phyloP scores from a whole-genome alignment of 2,888 invertebrate genomes.

The Brachyptera risi region DNA sequence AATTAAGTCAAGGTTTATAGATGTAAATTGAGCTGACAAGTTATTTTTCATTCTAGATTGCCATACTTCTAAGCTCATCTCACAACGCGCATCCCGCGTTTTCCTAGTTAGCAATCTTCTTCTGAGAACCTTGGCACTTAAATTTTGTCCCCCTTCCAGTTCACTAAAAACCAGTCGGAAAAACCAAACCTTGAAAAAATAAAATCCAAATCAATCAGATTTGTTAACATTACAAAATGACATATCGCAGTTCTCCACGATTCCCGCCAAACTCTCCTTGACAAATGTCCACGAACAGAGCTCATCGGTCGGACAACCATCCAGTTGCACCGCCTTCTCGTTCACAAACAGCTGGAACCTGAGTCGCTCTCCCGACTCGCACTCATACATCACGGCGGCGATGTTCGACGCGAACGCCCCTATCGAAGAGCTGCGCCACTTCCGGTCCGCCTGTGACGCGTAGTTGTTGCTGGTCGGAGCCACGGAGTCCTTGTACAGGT shows the following conservation, averaged over 20 bases:
- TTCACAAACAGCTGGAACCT: slow-evolving; percentile 38
- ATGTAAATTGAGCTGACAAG: no score
- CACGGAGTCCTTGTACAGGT: slow-evolving; percentile 31
- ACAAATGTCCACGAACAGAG: slow-evolving; percentile 72
- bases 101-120: no score
- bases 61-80: no score
- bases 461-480: slow-evolving; percentile 26
- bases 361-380: slow-evolving; percentile 37
- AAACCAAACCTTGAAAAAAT: no score
- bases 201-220: no score
- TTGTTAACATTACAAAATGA: not conserved
- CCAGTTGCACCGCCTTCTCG: slow-evolving; percentile 62
- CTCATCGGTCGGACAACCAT: slow-evolving; percentile 70
- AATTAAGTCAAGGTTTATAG: no score
- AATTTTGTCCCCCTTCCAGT: no score
- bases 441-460: slow-evolving; percentile 5
- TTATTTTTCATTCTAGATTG: no score
- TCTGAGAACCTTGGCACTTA: no score
- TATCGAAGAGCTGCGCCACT: slow-evolving; percentile 31
- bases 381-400: slow-evolving; percentile 29
- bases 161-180: no score
- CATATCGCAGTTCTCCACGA: slow-evolving; percentile 53
- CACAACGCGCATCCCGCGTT: no score
- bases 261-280: slow-evolving; percentile 53
- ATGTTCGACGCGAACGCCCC: slow-evolving; percentile 35